Percentiles rank a stretch among this genome's conserved stretches.
These are phyloP conservation scores for Hydrotaea diabolus DNA, from an alignment of 2,888 invertebrate genomes.

Conservation along the genomic window DNA sequence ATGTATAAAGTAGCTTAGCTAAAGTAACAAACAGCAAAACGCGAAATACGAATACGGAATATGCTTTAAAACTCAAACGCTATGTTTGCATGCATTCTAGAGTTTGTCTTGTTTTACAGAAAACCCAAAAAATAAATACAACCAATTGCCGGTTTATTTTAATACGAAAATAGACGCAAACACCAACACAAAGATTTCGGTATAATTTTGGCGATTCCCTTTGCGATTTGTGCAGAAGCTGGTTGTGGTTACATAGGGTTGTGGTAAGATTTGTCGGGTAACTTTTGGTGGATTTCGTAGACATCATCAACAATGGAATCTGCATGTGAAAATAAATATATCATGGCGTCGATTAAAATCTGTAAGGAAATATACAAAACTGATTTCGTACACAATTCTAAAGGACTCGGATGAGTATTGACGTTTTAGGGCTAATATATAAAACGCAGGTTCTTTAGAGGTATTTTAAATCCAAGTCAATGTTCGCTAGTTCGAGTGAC, in stretches of 20 bases:
- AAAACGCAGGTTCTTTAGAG: too few species aligned
- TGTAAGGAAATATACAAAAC: too few species aligned
- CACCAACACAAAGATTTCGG: conserved; percentile 35
- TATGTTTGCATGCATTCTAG: too few species aligned
- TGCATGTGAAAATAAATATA: not conserved
- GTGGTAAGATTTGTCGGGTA: conserved; percentile 57
- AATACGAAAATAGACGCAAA: conserved; percentile 58
- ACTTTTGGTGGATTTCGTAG: conserved; percentile 15
- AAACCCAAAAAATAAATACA: conserved; percentile 55
- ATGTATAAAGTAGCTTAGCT: conserved; percentile 63
- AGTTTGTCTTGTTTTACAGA: conserved; percentile 14
- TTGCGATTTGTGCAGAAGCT: conserved; percentile 34
- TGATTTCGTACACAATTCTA: too few species aligned
- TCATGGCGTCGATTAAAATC: too few species aligned
- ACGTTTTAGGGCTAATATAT: too few species aligned
- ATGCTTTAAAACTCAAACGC: conserved; percentile 7
- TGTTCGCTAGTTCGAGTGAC: too few species aligned
- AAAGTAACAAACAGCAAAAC: conserved; percentile 44
- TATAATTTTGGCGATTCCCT: conserved; percentile 35
- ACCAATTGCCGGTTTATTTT: conserved; percentile 58
- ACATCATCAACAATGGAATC: not conserved
- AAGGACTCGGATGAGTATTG: too few species aligned
- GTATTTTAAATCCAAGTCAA: too few species aligned
- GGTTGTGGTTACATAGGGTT: conserved; percentile 6
- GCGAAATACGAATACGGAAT: conserved; percentile 31